Evolutionary conservation across 2,113 vertebrate genomes (phyloP), one percentile per base, ranked within the genome.

Genomic region (Chroicocephalus ridibundus): DNA sequence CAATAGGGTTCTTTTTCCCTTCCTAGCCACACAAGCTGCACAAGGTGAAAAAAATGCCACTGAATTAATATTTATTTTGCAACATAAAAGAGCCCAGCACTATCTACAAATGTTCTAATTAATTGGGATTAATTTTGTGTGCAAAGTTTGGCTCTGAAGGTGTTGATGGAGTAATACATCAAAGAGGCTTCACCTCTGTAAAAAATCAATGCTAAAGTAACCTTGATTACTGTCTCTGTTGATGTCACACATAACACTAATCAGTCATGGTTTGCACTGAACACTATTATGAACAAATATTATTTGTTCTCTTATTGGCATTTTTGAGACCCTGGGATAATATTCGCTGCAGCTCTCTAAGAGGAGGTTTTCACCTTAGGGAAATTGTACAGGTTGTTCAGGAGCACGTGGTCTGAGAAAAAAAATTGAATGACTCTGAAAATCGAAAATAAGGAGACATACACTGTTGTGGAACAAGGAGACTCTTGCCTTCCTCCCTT

Each of bases 71-170:
- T 98, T 98, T 98, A 97, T 98, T 98, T 98, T 97, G 84, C 57
- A 96, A 96, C 91, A 96, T 97, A 97, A 98, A 98, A 96, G 81
- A 96, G 21, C 61, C 82, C 69, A 97, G 49, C 44, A 81, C 87
- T 95, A 93, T 93, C 95, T 97, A 94, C 96, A 96, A 97, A 97
- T 89, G 90, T 75, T 97, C 87, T 97, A 98, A 98, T 98, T 98
- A 98, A 98, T 98, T 98, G 4, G 97, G 96, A 98, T 98, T 98
- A 98, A 98, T 98, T 98, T 98, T 90, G 90, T 97, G 97, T 96
- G 95, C 94, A 98, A 97, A 97, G 97, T 97, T 98, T 97, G 97
- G 90, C 95, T 97, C 95, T 98, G 96, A 96, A 97, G 90, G 78
- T 97, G 96, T 98, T 98, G 97, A 98, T 97, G 96, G 96, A 98